Percentiles rank a stretch among this genome's conserved stretches.
phyloP scores from a whole-genome alignment of 1,140 invertebrate species.

The Papilio polytes region DNA sequence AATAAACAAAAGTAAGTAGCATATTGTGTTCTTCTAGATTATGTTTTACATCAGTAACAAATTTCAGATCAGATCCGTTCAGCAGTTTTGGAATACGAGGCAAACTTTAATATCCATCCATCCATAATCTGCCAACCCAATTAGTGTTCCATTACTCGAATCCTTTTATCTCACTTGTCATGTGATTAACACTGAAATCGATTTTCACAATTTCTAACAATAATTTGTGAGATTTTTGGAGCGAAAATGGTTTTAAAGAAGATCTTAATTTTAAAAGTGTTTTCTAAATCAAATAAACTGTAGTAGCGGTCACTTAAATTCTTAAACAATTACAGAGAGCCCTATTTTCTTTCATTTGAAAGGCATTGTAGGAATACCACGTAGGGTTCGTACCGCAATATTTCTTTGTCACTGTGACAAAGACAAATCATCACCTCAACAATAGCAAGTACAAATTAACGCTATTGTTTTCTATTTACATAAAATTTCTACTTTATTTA shows the following conservation, averaged over 20 bases:
- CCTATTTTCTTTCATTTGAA: background rate
- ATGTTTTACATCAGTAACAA: too few species aligned
- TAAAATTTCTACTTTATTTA: slow-evolving; percentile 9
- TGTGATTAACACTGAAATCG: too few species aligned
- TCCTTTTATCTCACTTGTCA: too few species aligned
- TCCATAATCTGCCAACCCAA: too few species aligned
- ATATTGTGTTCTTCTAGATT: too few species aligned
- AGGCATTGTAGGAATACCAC: background rate
- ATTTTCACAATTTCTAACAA: too few species aligned
- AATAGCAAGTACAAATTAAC: background rate
- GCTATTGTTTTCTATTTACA: slow-evolving; percentile 6
- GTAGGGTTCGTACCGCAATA: slow-evolving; percentile 11
- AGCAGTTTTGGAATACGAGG: too few species aligned
- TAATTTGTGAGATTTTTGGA: too few species aligned
- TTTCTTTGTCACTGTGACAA: slow-evolving; percentile 20
- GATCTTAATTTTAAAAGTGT: background rate
- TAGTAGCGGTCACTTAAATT: background rate
- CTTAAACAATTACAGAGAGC: background rate
- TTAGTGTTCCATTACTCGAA: too few species aligned
- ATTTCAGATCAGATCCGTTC: too few species aligned
- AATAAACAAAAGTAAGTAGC: too few species aligned
- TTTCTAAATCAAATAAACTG: background rate
- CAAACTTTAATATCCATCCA: too few species aligned
- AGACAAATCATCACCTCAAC: slow-evolving; percentile 21
- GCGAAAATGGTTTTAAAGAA: background rate